Evolutionary conservation across 1,140 invertebrate species (phyloP).

Genomic region (Rhizoglyphus robini): DNA sequence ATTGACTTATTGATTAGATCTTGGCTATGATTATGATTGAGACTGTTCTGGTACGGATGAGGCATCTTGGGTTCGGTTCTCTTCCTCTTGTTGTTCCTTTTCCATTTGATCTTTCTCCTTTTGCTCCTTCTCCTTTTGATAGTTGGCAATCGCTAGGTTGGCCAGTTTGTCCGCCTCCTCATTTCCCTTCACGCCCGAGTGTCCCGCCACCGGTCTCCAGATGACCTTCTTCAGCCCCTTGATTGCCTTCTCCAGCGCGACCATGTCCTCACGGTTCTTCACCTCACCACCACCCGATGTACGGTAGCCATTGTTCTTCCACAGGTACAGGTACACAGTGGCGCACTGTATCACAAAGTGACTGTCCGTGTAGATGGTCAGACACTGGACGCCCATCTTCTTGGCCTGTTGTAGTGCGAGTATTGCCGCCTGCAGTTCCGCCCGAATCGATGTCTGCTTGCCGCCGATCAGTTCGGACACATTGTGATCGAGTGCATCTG

Average conservation of each 20-base stretch:
- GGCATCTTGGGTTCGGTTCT: no score
- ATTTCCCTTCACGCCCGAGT: slow-evolving; percentile 69
- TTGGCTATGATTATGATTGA: no score
- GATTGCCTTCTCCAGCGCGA: slow-evolving; percentile 53
- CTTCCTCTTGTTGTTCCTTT: no score
- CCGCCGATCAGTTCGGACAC: slow-evolving; percentile 49
- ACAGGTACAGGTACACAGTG: slow-evolving; percentile 45
- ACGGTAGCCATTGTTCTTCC: slow-evolving; percentile 75
- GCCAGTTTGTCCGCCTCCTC: slow-evolving; percentile 78
- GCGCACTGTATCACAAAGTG: slow-evolving; percentile 35
- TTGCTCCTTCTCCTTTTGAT: no score
- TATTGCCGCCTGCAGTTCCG: slow-evolving; percentile 84
- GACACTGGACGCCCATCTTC: slow-evolving; percentile 39
- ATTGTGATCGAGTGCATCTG: slow-evolving; percentile 57
- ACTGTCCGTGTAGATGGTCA: slow-evolving; percentile 24
- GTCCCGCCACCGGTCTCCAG: slow-evolving; percentile 58
- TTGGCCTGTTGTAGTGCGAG: slow-evolving; percentile 59
- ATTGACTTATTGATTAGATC: no score
- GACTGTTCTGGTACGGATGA: no score
- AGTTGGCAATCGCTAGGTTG: slow-evolving; percentile 34
- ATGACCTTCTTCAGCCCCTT: slow-evolving; percentile 47
- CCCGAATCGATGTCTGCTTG: slow-evolving; percentile 80
- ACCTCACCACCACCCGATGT: slow-evolving; percentile 52
- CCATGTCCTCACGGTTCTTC: slow-evolving; percentile 68
- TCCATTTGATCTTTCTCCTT: no score